Evolutionary conservation across 2,888 invertebrate genomes (phyloP).

Genomic region (Epiblema foenella): DNA sequence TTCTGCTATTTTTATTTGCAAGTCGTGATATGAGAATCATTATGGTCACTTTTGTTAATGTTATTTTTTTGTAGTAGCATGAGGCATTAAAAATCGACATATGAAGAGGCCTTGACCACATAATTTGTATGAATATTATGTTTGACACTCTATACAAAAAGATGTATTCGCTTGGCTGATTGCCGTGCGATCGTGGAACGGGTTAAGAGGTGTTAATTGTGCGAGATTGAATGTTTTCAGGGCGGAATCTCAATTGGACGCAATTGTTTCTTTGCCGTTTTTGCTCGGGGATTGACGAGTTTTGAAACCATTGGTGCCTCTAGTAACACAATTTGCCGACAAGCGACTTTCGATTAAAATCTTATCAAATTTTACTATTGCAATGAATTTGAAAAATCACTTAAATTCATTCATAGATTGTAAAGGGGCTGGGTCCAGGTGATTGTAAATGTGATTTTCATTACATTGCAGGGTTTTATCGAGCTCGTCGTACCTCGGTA

Average conservation of each 20-base stretch:
- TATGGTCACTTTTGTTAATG: neutral
- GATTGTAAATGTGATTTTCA: too few relatives aligned
- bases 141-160: slow-evolving; percentile 51
- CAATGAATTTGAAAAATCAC: too few relatives aligned
- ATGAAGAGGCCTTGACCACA: neutral
- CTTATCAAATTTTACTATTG: too few relatives aligned
- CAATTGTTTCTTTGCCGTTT: slow-evolving; percentile 74
- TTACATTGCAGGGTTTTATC: too few relatives aligned
- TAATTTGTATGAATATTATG: slow-evolving; percentile 50
- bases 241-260: slow-evolving; percentile 82
- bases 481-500: too few relatives aligned
- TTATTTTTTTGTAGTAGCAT: too few relatives aligned
- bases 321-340: neutral
- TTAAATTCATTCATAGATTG: too few relatives aligned
- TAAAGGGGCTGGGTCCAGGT: too few relatives aligned
- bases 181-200: slow-evolving; percentile 83
- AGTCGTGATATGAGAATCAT: neutral
- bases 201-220: slow-evolving; percentile 86
- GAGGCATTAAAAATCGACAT: too few relatives aligned
- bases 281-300: slow-evolving; percentile 30
- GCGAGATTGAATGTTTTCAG: slow-evolving; percentile 85
- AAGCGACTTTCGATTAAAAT: too few relatives aligned
- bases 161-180: slow-evolving; percentile 74
- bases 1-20: neutral
- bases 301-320: neutral